Percentiles rank a stretch among this genome's conserved stretches.
phyloP scores from a whole-genome alignment of 2,113 vertebrate genomes.

The Gobius niger region DNA sequence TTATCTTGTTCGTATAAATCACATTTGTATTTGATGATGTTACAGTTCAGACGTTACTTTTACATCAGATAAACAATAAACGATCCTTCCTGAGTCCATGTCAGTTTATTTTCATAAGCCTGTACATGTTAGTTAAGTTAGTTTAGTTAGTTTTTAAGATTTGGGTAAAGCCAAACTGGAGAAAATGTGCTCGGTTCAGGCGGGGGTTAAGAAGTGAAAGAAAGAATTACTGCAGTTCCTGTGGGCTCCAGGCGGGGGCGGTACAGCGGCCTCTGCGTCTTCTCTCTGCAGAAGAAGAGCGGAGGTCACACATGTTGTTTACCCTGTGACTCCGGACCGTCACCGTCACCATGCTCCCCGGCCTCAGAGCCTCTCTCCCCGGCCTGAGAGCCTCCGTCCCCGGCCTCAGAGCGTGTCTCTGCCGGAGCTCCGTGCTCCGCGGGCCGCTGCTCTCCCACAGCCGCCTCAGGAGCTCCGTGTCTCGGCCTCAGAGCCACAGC shows the following conservation, averaged over 20 bases:
- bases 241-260: background rate
- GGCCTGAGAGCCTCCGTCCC: background rate
- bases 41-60: too few species aligned
- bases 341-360: background rate
- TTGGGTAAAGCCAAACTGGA: too few species aligned
- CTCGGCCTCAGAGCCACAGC: constrained; percentile 6
- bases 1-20: too few species aligned
- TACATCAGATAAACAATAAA: too few species aligned
- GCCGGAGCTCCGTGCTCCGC: background rate
- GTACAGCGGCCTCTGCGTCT: background rate
- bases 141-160: too few species aligned
- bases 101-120: too few species aligned
- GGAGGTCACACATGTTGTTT: background rate
- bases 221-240: background rate
- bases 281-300: background rate
- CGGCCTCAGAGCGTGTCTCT: background rate
- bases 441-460: background rate
- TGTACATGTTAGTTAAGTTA: too few species aligned
- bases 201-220: background rate
- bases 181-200: too few species aligned
- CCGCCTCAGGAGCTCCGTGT: background rate
- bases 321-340: background rate
- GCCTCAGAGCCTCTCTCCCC: background rate
- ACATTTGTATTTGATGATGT: too few species aligned
- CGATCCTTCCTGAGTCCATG: too few species aligned